Percentiles rank a stretch among this genome's conserved stretches.
phyloP scores from a whole-genome alignment of 1,140 invertebrate genomes.

The Drosophila azteca region DNA sequence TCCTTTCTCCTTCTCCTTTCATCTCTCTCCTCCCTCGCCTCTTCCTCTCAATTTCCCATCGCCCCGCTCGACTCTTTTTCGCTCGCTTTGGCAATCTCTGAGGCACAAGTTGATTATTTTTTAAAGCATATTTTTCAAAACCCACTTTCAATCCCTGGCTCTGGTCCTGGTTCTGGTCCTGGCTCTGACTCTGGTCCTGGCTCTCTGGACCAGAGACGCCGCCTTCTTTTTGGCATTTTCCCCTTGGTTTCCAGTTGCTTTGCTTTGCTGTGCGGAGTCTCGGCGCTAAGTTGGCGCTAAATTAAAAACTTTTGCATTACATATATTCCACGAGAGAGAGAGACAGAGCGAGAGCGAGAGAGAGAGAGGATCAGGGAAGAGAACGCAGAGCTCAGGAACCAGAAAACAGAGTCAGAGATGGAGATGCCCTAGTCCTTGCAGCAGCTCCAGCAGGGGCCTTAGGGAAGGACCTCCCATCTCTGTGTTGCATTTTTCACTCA shows the following conservation, averaged over 20 bases:
- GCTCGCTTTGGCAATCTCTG: slow-evolving; percentile 45
- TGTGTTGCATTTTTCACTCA: slow-evolving; percentile 73
- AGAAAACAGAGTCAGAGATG: slow-evolving; percentile 10
- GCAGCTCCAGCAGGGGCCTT: background rate
- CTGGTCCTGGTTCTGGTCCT: background rate
- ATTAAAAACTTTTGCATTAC: slow-evolving; percentile 80
- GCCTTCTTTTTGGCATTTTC: slow-evolving; percentile 43
- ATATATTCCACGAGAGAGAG: slow-evolving; percentile 69
- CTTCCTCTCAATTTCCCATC: background rate
- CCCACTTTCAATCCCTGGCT: background rate
- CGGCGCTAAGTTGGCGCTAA: slow-evolving; percentile 80
- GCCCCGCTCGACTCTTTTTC: background rate
- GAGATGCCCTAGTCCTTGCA: slow-evolving; percentile 24
- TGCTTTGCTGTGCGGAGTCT: slow-evolving; percentile 61
- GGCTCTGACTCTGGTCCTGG: background rate
- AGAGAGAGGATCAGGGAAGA: slow-evolving; percentile 23
- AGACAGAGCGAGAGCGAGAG: slow-evolving; percentile 29
- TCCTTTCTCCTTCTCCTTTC: too few species aligned
- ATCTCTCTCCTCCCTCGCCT: background rate
- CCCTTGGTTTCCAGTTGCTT: slow-evolving; percentile 66
- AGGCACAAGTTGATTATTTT: slow-evolving; percentile 71
- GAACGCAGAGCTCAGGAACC: background rate
- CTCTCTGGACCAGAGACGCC: slow-evolving; percentile 3
- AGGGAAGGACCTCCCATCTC: slow-evolving; percentile 24
- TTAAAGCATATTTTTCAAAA: slow-evolving; percentile 75